phyloP scores from a whole-genome alignment of 35 echinoderm and acorn worm genomes.

The Diadema setosum region DNA sequence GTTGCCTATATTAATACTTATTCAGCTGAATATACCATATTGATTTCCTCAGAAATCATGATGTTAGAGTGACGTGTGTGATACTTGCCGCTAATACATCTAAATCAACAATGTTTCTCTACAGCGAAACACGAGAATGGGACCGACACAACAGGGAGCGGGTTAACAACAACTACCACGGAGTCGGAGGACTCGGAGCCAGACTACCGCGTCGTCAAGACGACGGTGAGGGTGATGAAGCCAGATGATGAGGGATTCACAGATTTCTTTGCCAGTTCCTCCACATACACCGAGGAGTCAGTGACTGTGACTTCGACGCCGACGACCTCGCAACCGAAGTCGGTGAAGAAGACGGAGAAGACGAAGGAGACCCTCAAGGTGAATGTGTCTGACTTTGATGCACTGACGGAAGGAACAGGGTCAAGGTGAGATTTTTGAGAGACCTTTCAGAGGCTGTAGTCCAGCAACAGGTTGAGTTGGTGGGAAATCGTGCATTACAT shows the following conservation, averaged over 20 bases:
- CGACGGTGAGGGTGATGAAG: conserved; percentile 63
- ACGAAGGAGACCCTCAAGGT: conserved; percentile 54
- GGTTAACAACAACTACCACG: conserved; percentile 46
- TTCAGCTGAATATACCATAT: no score
- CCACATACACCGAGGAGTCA: conserved; percentile 6
- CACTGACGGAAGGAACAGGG: conserved; percentile 53
- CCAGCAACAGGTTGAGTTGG: no score
- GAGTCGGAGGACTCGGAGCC: conserved; percentile 79
- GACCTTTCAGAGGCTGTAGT: no score
- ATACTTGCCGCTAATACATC: no score
- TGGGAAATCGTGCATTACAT: no score
- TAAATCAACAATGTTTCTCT: no score
- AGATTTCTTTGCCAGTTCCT: conserved; percentile 66
- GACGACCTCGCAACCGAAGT: neutral
- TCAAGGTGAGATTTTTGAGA: conserved; percentile 24
- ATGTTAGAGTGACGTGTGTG: no score
- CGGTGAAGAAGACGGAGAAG: conserved; percentile 16
- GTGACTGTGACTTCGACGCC: neutral
- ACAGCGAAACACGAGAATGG: conserved; percentile 3
- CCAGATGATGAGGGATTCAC: conserved; percentile 85
- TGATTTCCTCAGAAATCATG: no score
- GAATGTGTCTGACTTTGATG: conserved; percentile 90
- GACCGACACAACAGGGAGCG: conserved; percentile 16
- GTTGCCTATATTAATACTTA: no score
- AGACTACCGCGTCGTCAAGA: conserved; percentile 65